Evolutionary conservation across 64 coral and sea anemone species (phyloP).

Genomic region (Pocillopora damicornis): DNA sequence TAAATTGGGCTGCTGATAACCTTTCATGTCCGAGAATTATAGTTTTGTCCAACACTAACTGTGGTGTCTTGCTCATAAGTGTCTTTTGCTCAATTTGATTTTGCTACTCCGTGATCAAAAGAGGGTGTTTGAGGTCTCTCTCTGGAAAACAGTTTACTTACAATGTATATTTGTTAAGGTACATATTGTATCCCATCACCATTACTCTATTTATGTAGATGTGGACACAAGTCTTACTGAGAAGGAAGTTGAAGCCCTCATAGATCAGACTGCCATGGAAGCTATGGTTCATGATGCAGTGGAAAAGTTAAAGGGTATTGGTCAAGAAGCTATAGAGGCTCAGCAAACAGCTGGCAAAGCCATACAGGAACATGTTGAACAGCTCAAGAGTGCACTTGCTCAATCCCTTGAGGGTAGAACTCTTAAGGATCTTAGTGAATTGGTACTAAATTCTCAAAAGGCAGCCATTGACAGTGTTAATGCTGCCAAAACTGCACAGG

Average conservation of each 20-base stretch:
- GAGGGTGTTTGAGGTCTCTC: too few species aligned
- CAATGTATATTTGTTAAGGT: background rate
- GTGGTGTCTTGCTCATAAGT: too few species aligned
- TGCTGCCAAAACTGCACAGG: slow-evolving; percentile 45
- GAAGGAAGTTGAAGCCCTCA: slow-evolving; percentile 61
- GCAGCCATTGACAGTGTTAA: slow-evolving; percentile 40
- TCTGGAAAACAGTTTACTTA: background rate
- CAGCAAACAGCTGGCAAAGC: slow-evolving; percentile 68
- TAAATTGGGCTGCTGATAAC: too few species aligned
- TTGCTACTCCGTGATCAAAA: too few species aligned
- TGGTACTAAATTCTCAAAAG: slow-evolving; percentile 62
- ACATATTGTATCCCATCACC: background rate
- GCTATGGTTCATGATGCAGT: slow-evolving; percentile 70
- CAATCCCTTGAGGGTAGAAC: slow-evolving; percentile 42
- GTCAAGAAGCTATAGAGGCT: slow-evolving; percentile 63
- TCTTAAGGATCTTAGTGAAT: slow-evolving; percentile 49
- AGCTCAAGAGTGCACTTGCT: slow-evolving; percentile 60
- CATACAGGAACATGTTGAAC: slow-evolving; percentile 56
- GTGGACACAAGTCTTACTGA: slow-evolving; percentile 66
- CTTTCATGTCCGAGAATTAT: too few species aligned
- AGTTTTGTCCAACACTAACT: too few species aligned
- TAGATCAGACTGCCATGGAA: slow-evolving; percentile 73
- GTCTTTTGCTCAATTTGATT: too few species aligned
- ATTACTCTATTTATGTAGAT: background rate
- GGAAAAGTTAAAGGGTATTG: slow-evolving; percentile 32